These are phyloP conservation scores for Tetranychus cinnabarinus DNA, from an alignment of 1,140 invertebrate species.

Conservation along the genomic window DNA sequence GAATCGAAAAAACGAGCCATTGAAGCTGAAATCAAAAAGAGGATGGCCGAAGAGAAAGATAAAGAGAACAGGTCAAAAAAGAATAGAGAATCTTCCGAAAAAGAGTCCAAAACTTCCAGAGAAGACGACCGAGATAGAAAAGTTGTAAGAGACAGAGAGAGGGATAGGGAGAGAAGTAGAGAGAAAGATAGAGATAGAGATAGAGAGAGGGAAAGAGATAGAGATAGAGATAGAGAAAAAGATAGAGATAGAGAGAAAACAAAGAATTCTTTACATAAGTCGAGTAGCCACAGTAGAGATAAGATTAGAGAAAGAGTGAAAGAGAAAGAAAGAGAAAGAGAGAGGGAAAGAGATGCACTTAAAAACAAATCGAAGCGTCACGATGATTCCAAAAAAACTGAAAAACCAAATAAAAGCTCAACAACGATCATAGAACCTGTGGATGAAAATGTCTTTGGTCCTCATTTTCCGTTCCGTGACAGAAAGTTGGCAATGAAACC, in stretches of 20 bases:
- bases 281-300: too few species aligned
- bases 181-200: background rate
- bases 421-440: background rate
- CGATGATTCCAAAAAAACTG: background rate
- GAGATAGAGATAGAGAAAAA: background rate
- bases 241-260: background rate
- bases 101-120: too few species aligned
- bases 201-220: too few species aligned
- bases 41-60: background rate
- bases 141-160: background rate
- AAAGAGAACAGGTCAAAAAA: background rate
- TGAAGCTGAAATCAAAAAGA: background rate
- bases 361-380: background rate
- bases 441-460: background rate
- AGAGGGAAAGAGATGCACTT: background rate
- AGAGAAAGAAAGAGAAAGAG: background rate
- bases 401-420: background rate
- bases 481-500: background rate
- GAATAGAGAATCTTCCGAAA: background rate
- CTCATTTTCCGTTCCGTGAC: background rate
- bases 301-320: background rate
- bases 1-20: background rate
- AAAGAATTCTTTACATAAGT: background rate
- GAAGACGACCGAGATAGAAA: too few species aligned
- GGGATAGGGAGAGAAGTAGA: background rate